Conservation (phyloP, 2,888 invertebrate genomes). For the Drosophila pegasa region DNA sequence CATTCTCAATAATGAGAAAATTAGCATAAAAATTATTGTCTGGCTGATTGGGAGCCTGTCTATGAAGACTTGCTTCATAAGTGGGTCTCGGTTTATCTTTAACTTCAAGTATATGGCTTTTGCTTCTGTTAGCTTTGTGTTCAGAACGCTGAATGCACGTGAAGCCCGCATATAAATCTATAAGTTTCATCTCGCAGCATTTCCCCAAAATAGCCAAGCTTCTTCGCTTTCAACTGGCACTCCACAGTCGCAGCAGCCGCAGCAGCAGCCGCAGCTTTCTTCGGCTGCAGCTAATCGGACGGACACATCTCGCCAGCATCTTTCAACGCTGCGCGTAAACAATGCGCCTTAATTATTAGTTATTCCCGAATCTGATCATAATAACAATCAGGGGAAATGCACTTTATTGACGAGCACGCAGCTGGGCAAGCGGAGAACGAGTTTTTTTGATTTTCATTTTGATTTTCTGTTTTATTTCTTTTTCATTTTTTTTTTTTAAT, state of each 20-base stretch:
- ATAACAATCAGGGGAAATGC: constrained; percentile 60
- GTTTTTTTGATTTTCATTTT: constrained; percentile 45
- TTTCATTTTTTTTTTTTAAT: constrained; percentile 51
- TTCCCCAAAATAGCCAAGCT: constrained; percentile 8
- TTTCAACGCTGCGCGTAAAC: constrained; percentile 54
- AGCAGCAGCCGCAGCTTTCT: constrained; percentile 29
- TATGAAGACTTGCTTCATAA: not conserved
- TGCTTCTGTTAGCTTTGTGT: constrained; percentile 8
- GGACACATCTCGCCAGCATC: constrained; percentile 24
- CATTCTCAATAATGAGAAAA: not conserved
- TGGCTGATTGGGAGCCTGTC: not conserved
- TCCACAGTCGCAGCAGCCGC: not conserved
- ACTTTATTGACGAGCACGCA: constrained; percentile 42
- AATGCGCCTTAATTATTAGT: constrained; percentile 74
- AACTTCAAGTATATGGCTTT: not conserved
- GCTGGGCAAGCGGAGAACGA: constrained; percentile 28
- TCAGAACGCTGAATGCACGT: not conserved
- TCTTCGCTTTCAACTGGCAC: constrained; percentile 7
- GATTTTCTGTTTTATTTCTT: constrained; percentile 26
- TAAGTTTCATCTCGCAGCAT: constrained; percentile 3
- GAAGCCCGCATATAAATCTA: constrained; percentile 14
- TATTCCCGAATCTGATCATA: constrained; percentile 65
- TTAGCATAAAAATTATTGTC: constrained; percentile 4
- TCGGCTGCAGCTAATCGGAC: constrained; percentile 29
- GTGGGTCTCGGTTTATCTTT: not conserved